These are phyloP conservation scores for Hyalella azteca DNA, from an alignment of 2,888 invertebrate genomes.

Conservation along the genomic window DNA sequence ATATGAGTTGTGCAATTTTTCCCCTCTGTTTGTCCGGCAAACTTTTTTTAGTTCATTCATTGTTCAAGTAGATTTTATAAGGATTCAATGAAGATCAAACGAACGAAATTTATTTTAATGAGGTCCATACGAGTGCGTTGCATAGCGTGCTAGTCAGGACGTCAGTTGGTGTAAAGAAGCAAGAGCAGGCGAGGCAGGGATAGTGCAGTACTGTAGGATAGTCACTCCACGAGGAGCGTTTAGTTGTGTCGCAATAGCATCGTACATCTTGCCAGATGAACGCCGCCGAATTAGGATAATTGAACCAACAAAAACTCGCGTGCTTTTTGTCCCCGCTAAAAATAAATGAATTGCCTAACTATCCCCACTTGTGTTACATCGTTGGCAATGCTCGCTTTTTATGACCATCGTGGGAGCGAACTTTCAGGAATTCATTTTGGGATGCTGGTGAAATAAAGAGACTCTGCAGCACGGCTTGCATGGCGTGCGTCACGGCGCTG, in stretches of 20 bases:
- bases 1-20: no score
- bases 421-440: constrained; percentile 12
- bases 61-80: no score
- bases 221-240: not conserved
- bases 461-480: not conserved
- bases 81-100: no score
- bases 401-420: constrained; percentile 18
- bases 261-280: constrained; percentile 18
- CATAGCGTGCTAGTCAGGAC: no score
- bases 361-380: constrained; percentile 27
- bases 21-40: no score
- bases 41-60: no score
- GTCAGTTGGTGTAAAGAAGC: no score
- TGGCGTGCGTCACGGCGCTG: not conserved
- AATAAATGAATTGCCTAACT: constrained; percentile 36
- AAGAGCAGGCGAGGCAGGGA: not conserved
- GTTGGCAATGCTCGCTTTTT: constrained; percentile 19
- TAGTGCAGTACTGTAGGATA: not conserved
- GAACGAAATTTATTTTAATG: no score
- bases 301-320: constrained; percentile 25
- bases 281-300: constrained; percentile 33
- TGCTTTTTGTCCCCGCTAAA: constrained; percentile 11
- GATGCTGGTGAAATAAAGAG: not conserved
- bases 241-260: not conserved
- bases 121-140: no score